Evolutionary conservation across 2,797 vertebrate species (phyloP), one percentile per base, ranked within the genome.

Genomic region (Remorina albescens): DNA sequence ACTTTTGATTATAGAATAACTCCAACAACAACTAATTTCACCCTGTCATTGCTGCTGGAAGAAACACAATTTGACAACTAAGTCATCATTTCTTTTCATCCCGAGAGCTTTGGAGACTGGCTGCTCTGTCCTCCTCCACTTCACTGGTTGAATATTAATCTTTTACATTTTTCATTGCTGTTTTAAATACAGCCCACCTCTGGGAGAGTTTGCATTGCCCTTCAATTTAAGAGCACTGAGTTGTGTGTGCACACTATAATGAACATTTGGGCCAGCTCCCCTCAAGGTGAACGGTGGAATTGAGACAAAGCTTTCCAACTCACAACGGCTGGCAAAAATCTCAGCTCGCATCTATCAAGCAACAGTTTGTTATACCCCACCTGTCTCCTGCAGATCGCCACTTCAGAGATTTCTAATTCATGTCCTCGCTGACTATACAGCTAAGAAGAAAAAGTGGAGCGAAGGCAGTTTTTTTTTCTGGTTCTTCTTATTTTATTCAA

Each of bases 401-500:
- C 71, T 82, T 84, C 79, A 83, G 83, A 83, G 75, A 68, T 4
- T 71, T 58, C 55, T 72, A 64, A 81, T 75, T 88, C 80, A 75
- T 74, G 77, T 84, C 60, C 61, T 74, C 44, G 37, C 66, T 0
- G 25, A 62, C 62, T 51, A 23, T 57, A 47, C 36, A 44, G 67
- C 78, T 79, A 51, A 81, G 85, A 83, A 76, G 42, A 76, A 81
- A 77, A 34, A 84, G 49, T 78, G 65, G 30, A 81, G 59, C 61
- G 70, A 74, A 63, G 77, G 67, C 71, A 87, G 76, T 89, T 89
- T 79, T 82, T 77, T 87, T n/a, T n/a, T n/a, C 65, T 78, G 32
- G 32, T 74, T 85, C 68, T 74, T 76, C 68, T 83, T 73, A 77
- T 84, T 85, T 89, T 80, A 85, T 88, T 89, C 70, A 81, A 85